phyloP scores from a whole-genome alignment of 2,888 invertebrate genomes.

The Anoplius nigerrimus region DNA sequence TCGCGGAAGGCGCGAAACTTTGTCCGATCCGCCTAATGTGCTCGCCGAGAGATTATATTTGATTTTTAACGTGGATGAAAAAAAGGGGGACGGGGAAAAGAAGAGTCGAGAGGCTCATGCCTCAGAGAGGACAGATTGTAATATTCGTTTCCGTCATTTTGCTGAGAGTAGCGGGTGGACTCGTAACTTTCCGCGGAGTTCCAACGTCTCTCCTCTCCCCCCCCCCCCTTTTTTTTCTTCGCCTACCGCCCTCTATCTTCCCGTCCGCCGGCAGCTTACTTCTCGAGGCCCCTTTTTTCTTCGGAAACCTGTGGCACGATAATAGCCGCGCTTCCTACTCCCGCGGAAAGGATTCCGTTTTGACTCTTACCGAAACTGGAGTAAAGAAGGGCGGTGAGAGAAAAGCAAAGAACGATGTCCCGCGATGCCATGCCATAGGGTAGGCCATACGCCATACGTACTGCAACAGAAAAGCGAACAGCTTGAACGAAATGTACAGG shows the following conservation, averaged over 20 bases:
- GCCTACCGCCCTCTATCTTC: slow-evolving; percentile 4
- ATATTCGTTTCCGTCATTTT: slow-evolving; percentile 48
- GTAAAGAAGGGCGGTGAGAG: slow-evolving; percentile 55
- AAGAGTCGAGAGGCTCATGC: slow-evolving; percentile 15
- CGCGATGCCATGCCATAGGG: slow-evolving; percentile 64
- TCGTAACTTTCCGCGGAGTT: slow-evolving; percentile 17
- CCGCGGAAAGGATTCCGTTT: slow-evolving; percentile 27
- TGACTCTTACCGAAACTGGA: slow-evolving; percentile 59
- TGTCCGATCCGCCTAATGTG: slow-evolving; percentile 27
- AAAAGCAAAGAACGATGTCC: slow-evolving; percentile 55
- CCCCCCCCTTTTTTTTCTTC: slow-evolving; percentile 7
- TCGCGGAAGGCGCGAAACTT: slow-evolving; percentile 41
- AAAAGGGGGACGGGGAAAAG: slow-evolving; percentile 38
- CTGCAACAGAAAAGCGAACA: slow-evolving; percentile 46
- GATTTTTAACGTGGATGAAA: slow-evolving; percentile 42
- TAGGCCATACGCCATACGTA: slow-evolving; percentile 60
- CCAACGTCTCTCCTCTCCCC: slow-evolving; percentile 21
- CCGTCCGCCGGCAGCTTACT: slow-evolving; percentile 14
- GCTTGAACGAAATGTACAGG: no score
- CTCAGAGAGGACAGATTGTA: slow-evolving; percentile 12
- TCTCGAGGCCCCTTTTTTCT: slow-evolving; percentile 2
- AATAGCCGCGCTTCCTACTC: slow-evolving; percentile 8
- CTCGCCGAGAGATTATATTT: slow-evolving; percentile 49
- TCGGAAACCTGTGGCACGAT: slow-evolving; percentile 9
- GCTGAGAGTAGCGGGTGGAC: slow-evolving; percentile 45